Evolutionary conservation across 2,888 invertebrate genomes (phyloP), one percentile per base, ranked within the genome.

Genomic region (Tromatobia lineatoria): DNA sequence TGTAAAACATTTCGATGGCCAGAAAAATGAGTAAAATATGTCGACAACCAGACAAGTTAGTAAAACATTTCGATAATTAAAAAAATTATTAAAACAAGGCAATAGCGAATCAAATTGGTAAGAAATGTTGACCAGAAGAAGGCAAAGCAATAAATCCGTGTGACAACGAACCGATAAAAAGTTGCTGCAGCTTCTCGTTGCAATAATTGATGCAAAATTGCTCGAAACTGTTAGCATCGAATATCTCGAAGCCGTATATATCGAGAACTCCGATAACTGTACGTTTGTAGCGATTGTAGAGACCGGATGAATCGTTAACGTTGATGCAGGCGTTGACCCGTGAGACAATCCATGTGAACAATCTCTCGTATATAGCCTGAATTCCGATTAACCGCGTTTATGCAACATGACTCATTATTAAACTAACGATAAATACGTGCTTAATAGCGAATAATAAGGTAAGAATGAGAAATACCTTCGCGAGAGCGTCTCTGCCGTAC

Each of bases 121-220:
- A n/a, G n/a, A n/a, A n/a, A n/a, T n/a, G n/a, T n/a, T n/a, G n/a
- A 34, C 47, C 13, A n/a, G 3, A 61, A 47, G 0, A 57, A 66
- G 20, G 18, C 29, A 3, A 20, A 50, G 11, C 1, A 13, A 38
- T 57, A 52, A 74, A 42, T 11, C 45, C 10, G 61, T 23, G 47
- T 57, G 75, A 25, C 64, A n/a, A 87, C 94, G 94, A 91, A 97
- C 97, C 97, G 91, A 99, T 99, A 93, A 99, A 99, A 47, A 99
- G 95, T 94, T 99, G 99, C 93, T 99, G 99, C 87, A 99, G 95
- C 93, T 99, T 99, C 94, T 99, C 99, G 93, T 99, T 99, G 93
- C 99, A 99, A 94, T 99, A 99, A 94, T 99, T 99, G 92, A 99
- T 99, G 94, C 99, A 99, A 94, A 99, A 98, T 94, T 99, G 99